These are phyloP conservation scores for Gymnocypris eckloni DNA, from an alignment of 2,797 vertebrate species.

Conservation along the genomic window DNA sequence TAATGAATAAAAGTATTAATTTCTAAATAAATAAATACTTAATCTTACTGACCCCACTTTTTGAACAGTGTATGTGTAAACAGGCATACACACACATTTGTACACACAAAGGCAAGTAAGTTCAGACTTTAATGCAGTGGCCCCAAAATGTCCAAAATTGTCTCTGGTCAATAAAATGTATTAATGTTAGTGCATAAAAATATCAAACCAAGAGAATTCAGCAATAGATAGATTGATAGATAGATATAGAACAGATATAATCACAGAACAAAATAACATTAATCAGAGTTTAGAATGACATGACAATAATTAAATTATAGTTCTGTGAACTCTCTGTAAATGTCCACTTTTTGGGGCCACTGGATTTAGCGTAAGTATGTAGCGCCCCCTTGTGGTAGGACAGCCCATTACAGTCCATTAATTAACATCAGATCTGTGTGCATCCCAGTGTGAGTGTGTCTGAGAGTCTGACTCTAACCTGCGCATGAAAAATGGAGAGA, in stretches of 20 bases:
- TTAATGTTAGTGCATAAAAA: not conserved
- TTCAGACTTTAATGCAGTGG: not conserved
- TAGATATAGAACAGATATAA: not conserved
- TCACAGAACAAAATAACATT: not conserved
- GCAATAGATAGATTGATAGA: not conserved
- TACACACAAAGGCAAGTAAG: not conserved
- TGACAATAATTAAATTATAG: not conserved
- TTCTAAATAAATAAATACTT: not conserved
- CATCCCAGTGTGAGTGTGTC: constrained; percentile 34
- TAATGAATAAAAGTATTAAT: not conserved
- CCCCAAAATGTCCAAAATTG: not conserved
- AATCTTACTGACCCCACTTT: not conserved
- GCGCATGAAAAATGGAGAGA: constrained; percentile 92
- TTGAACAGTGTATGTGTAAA: constrained; percentile 2
- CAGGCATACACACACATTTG: not conserved
- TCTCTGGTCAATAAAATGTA: too few species aligned
- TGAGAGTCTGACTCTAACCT: constrained; percentile 76
- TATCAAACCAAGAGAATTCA: not conserved
- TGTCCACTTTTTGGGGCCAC: not conserved
- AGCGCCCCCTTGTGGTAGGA: constrained; percentile 14
- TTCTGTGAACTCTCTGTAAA: not conserved
- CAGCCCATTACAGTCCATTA: not conserved
- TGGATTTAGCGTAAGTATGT: constrained; percentile 1
- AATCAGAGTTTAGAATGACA: not conserved
- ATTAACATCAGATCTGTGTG: constrained; percentile 29